Base-by-base conservation (phyloP, 1,140 invertebrate genomes). In the Neodiprion lecontei region DNA sequence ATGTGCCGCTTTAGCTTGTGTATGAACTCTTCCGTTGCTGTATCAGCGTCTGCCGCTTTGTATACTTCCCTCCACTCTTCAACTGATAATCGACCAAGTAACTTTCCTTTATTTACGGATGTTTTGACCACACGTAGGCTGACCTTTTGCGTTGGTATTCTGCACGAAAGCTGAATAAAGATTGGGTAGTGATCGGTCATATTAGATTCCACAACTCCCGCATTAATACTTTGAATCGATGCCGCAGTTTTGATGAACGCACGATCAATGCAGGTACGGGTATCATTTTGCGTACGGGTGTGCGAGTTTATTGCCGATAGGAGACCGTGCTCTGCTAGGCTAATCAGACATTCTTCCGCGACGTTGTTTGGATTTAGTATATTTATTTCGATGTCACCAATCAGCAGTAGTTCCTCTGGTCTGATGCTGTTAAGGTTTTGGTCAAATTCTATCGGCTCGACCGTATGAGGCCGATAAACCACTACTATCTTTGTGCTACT, bases 311-410 rank as follows among this genome's bases (percentile, higher is more conserved):
- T 70, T n/a, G 69, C 69, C 5, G 69, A 48, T 7, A 49, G 14
- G 47, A 70, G 3, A 14, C 69, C 69, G n/a, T 23, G 14, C 47
- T 23, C 49, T n/a, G n/a, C 7, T n/a, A 70, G 69, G 47, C 47
- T 49, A 49, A 23, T 70, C 47, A 70, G 69, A 47, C 47, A 70
- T 9, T 70, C 69, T 70, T 70, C 69, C n/a, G 69, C 69, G 8
- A 70, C 47, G 17, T 14, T 49, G n/a, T 70, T 14, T 9, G 17
- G 14, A 14, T 40, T 40, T n/a, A 70, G n/a, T 23, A 70, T 70
- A 40, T 70, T 70, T n/a, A 70, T 70, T 23, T 70, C n/a, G 14
- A 70, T 70, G 69, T 70, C 69, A 40, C 69, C 69, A 49, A 70
- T 70, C 69, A 70, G 21, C 47, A 70, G 17, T 5, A 70, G 1